These are phyloP conservation scores for Propithecus perrieri DNA, from an alignment of 2,797 vertebrate genomes.

Conservation along the genomic window DNA sequence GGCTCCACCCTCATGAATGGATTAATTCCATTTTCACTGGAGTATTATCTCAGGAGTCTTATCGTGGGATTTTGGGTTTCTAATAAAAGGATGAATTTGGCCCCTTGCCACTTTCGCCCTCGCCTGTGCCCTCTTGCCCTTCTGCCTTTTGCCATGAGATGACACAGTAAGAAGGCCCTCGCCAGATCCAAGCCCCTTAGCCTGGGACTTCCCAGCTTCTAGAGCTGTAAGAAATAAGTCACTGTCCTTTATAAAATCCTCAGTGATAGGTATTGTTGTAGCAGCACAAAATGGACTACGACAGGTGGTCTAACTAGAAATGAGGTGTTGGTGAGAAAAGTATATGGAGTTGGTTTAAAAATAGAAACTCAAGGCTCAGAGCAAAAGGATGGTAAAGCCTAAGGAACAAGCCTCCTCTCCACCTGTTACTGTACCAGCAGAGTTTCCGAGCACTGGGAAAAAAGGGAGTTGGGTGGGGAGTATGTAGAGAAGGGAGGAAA, in stretches of 20 bases:
- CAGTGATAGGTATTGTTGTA: background rate
- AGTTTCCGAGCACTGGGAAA: background rate
- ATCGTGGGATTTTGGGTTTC: background rate
- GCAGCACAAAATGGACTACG: background rate
- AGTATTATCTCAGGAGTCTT: background rate
- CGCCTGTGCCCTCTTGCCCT: background rate
- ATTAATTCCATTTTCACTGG: background rate
- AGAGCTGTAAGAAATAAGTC: background rate
- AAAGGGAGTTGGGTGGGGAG: background rate
- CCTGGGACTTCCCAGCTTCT: background rate
- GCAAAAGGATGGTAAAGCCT: background rate
- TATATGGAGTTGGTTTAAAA: background rate
- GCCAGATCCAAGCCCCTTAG: background rate
- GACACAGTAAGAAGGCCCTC: background rate
- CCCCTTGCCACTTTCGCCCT: background rate
- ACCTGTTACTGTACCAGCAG: background rate
- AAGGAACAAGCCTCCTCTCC: background rate
- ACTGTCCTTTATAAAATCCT: background rate
- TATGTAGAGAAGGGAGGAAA: background rate
- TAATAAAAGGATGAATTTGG: background rate
- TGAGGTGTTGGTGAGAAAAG: background rate
- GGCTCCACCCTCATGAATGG: too few species aligned
- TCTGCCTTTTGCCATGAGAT: background rate
- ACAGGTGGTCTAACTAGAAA: background rate
- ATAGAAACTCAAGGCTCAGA: background rate